Evolutionary conservation across 2,113 vertebrate genomes (phyloP), one percentile per base, ranked within the genome.

Genomic region (Peucedramus taeniatus): DNA sequence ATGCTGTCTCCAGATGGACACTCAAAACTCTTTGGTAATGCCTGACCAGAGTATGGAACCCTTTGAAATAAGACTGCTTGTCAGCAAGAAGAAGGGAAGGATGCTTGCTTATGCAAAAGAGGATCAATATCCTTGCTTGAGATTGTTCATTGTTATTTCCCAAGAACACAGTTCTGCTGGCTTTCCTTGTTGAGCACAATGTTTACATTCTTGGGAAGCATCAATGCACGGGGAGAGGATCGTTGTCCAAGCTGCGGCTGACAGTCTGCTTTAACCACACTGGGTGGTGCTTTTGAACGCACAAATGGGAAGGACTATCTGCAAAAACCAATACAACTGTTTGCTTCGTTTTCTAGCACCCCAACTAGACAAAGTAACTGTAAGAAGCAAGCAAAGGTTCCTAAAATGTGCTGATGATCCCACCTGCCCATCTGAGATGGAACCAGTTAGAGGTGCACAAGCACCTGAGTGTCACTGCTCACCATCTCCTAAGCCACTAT

Each of bases 181-280:
- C 31, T 47, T 64, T 68, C 53, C 9, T 83, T n/a, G 17, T 26
- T 19, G 15, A 37, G 20, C 24, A 26, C 13, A 23, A 6, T 23
- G 11, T 33, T 33, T 6, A 49, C 19, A 22, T 81, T 40, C n/a
- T 26, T 57, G 16, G 26, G 17, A 65, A 47, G 8, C 31, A 44
- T 4, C 27, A 4, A 1, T 6, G 7, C 19, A 13, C 17, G 15
- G 18, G 30, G 17, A 47, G 24, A 54, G 24, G 6, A 27, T 39
- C 0, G 0, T 10, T 75, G 27, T 51, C 49, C 49, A 57, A 66
- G 20, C 12, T 37, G 51, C 0, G 0, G 31, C 49, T 49, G 14
- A 49, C 47, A 66, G 18, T 5, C 51, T 64, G 15, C 12, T 69
- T 72, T 33, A 74, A 49, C 35, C 31, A 33, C 35, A 28, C 6